These are phyloP conservation scores for Nyctereutes procyonoides DNA, from an alignment of 2,113 vertebrate genomes.

Conservation along the genomic window DNA sequence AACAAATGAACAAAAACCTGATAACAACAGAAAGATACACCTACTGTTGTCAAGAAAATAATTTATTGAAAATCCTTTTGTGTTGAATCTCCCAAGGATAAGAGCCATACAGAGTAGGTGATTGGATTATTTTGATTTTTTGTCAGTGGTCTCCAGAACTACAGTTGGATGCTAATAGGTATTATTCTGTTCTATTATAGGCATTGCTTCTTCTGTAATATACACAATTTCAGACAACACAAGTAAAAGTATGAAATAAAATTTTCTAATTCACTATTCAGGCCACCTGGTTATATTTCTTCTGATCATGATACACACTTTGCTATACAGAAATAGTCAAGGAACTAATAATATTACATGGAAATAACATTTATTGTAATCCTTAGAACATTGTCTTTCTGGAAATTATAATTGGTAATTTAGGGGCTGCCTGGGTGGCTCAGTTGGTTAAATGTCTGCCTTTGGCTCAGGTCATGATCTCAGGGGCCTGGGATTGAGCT, in stretches of 20 bases:
- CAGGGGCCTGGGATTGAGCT: neutral
- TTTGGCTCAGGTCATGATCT: neutral
- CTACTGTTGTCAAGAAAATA: neutral
- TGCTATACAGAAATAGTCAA: neutral
- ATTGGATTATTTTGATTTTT: neutral
- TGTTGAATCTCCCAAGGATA: neutral
- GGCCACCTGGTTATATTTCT: neutral
- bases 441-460: neutral
- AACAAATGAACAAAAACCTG: neutral
- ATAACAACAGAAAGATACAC: neutral
- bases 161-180: neutral
- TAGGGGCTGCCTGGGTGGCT: neutral
- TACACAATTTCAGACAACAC: neutral
- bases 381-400: neutral
- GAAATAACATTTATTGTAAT: neutral
- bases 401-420: neutral
- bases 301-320: neutral
- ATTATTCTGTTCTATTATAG: neutral
- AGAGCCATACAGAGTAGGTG: neutral
- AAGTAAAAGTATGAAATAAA: neutral
- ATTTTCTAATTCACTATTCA: neutral
- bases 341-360: neutral
- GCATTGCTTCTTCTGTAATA: neutral
- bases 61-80: neutral
- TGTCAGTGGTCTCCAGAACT: too few relatives aligned